Percentiles rank a stretch among this genome's conserved stretches.
Conservation (phyloP, 2,797 vertebrate genomes). For the Danio tinwini region DNA sequence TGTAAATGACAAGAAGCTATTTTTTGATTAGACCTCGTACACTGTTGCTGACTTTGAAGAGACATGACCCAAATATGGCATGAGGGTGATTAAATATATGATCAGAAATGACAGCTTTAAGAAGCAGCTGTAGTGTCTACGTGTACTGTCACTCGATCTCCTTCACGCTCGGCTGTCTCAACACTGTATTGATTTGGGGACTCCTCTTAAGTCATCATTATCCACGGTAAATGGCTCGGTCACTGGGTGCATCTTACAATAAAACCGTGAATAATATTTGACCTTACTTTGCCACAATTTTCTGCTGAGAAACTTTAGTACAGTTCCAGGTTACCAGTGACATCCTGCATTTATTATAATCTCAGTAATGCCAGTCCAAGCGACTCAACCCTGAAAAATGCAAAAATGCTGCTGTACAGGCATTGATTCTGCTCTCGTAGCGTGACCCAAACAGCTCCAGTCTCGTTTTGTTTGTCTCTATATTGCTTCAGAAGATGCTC, state of each 20-base stretch:
- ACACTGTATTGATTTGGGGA: slow-evolving; percentile 50
- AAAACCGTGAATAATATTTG: slow-evolving; percentile 30
- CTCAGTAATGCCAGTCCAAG: background rate
- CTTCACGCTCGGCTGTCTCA: slow-evolving; percentile 40
- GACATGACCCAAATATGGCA: slow-evolving; percentile 13
- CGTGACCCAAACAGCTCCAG: slow-evolving; percentile 13
- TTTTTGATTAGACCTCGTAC: slow-evolving; percentile 21
- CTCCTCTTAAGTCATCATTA: slow-evolving; percentile 51
- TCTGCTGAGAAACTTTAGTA: background rate
- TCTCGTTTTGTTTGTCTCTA: background rate
- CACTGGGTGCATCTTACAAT: background rate
- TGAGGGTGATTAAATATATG: background rate
- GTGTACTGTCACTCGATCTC: slow-evolving; percentile 40
- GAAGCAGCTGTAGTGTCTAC: slow-evolving; percentile 24
- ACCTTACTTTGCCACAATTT: background rate
- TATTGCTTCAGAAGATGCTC: background rate
- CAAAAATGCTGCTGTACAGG: background rate
- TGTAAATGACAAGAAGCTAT: slow-evolving; percentile 40
- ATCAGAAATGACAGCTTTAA: slow-evolving; percentile 46
- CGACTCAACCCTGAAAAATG: background rate
- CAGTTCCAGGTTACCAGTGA: slow-evolving; percentile 11
- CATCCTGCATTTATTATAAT: slow-evolving; percentile 14
- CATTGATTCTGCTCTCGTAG: slow-evolving; percentile 5
- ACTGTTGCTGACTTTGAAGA: slow-evolving; percentile 21
- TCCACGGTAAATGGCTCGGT: slow-evolving; percentile 30